phyloP scores from a whole-genome alignment of 1,140 invertebrate genomes.

The Antheraea pernyi region DNA sequence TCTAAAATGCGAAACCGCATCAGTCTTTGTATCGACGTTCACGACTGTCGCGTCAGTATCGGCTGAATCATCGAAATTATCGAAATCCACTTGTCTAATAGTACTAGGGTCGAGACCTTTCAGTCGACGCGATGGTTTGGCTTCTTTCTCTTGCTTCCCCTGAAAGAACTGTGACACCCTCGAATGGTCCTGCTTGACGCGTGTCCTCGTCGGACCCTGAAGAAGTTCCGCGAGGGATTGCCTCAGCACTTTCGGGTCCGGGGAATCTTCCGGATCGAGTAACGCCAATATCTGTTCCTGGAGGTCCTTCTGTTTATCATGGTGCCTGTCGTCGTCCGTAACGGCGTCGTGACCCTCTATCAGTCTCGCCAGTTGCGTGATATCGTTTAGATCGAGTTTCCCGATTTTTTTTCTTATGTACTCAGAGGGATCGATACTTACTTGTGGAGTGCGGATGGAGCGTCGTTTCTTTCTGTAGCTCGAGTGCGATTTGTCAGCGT shows the following conservation, averaged over 20 bases:
- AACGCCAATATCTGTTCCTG: constrained; percentile 63
- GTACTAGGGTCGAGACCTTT: constrained; percentile 58
- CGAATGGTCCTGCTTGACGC: constrained; percentile 29
- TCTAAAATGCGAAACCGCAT: constrained; percentile 24
- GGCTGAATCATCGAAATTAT: constrained; percentile 46
- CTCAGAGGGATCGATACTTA: constrained; percentile 69
- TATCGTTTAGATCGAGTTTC: constrained; percentile 61
- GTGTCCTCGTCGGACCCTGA: constrained; percentile 41
- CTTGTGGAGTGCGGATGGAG: constrained; percentile 52
- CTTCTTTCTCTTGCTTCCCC: constrained; percentile 33
- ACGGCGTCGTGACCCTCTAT: constrained; percentile 56
- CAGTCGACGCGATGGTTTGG: constrained; percentile 42
- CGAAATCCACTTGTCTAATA: constrained; percentile 47
- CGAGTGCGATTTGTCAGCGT: constrained; percentile 61
- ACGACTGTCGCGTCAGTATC: constrained; percentile 52
- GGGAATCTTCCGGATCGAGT: constrained; percentile 57
- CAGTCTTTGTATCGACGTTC: constrained; percentile 28
- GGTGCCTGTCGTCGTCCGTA: constrained; percentile 28
- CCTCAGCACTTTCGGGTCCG: constrained; percentile 50
- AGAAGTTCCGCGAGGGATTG: constrained; percentile 52
- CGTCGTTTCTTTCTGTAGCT: constrained; percentile 61
- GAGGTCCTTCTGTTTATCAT: constrained; percentile 52
- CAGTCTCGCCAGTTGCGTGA: constrained; percentile 58
- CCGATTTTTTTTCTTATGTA: constrained; percentile 63
- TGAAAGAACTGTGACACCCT: constrained; percentile 48